Conservation (phyloP, 2,113 vertebrate species). For the Zosterops pallidus region DNA sequence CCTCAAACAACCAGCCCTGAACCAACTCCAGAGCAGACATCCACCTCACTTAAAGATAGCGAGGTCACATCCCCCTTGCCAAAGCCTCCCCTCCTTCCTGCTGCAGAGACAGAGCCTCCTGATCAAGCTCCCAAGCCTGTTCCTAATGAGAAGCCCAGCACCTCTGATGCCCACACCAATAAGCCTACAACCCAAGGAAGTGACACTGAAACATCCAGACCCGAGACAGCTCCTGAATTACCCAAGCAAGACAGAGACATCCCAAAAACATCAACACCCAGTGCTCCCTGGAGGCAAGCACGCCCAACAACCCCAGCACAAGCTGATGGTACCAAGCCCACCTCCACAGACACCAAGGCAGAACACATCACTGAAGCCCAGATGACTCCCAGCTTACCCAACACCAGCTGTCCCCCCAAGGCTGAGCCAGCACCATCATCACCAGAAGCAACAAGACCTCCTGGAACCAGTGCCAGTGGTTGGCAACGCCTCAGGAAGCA, state of each 20-base stretch:
- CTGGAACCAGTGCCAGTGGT: conserved; percentile 74
- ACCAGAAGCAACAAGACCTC: neutral
- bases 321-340: neutral
- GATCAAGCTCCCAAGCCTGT: neutral
- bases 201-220: neutral
- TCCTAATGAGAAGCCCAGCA: neutral
- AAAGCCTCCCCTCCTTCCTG: neutral
- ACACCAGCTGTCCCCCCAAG: neutral
- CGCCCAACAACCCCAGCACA: neutral
- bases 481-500: conserved; percentile 90
- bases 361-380: neutral
- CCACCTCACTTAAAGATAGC: neutral
- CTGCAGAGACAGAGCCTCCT: neutral
- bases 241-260: neutral
- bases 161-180: neutral
- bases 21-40: neutral
- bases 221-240: neutral
- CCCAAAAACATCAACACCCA: neutral
- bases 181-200: conserved; percentile 54
- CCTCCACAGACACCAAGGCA: neutral
- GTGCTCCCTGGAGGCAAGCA: neutral
- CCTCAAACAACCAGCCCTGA: neutral
- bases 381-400: neutral
- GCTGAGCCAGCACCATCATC: conserved; percentile 17
- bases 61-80: neutral